A percentile compares a stretch with the other conserved stretches of the same genome.
Evolutionary conservation across 2,797 vertebrate species (phyloP).

Genomic region (Threskiornis aethiopicus): DNA sequence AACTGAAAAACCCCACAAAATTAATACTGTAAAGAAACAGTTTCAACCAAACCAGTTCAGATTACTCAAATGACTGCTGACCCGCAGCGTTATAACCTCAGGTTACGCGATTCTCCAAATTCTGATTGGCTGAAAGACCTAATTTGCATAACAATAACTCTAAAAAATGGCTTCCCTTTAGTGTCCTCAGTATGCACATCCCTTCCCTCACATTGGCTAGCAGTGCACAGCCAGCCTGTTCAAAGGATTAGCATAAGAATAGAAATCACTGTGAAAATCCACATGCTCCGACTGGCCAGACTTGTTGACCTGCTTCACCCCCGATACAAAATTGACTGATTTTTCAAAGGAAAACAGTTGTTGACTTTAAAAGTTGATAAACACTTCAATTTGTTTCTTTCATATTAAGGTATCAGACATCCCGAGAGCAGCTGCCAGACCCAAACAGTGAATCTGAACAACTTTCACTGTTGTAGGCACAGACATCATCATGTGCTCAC

Average conservation of each 20-base stretch:
- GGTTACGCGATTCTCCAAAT: background rate
- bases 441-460: fast-evolving
- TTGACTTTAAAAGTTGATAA: background rate
- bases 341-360: background rate
- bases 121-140: background rate
- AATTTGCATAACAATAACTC: background rate
- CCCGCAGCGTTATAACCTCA: background rate
- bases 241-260: conserved; percentile 51
- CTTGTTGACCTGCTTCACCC: background rate
- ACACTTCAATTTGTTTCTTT: background rate
- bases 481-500: fast-evolving
- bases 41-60: background rate
- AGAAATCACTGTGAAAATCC: conserved; percentile 13
- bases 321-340: background rate
- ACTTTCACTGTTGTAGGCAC: background rate
- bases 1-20: background rate
- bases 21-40: background rate
- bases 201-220: background rate
- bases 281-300: background rate
- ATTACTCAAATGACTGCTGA: background rate
- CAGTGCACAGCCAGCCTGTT: background rate
- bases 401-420: background rate
- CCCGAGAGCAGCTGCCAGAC: background rate
- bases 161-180: background rate
- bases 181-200: background rate